Evolutionary conservation across 2,113 vertebrate species (phyloP), one percentile per base, ranked within the genome.

Genomic region (Seriola dumerili): DNA sequence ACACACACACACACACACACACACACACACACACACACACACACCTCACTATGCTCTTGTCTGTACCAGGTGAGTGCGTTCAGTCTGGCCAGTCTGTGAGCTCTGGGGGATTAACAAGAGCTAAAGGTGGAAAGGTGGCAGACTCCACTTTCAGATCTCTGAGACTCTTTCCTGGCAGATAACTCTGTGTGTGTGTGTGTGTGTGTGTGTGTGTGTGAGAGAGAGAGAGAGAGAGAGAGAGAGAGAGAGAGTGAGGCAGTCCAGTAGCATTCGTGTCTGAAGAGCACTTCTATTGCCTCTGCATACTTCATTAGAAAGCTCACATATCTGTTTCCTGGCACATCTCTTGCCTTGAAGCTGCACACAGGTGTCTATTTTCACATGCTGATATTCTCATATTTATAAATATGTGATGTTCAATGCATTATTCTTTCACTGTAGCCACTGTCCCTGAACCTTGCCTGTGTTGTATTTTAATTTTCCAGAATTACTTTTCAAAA

Each of bases 61-160:
- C 65, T 44, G 29, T 58, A 59, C 5, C 50, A 67, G 29, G 55
- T 38, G 44, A 74, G 58, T 55, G 71, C 48, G 76, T 67, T 85
- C 68, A 76, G 52, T 75, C 57, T 55, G 21, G 57, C 44, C 71
- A 17, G 66, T 84, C 25, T 71, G 40, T 78, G 81, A 66, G 84
- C 72, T 86, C 81, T 76, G 65, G 54, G 67, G 69, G 72, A 83
- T 85, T 86, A 88, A 80, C 38, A 61, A 73, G 48, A 84, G 65
- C 76, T 75, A 76, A 78, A 86, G 72, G 54, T 55, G 54, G 38
- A 42, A 48, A 48, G 46, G 54, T 55, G 54, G 32, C 71, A 40
- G 81, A 81, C 71, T 88, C 67, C n/a, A 84, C 70, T 72, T 72
- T 62, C 52, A 79, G 38, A 67, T 57, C 42, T 74, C 36, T 57